Base-by-base conservation (phyloP, 1,140 invertebrate genomes). In the Parapsyche elsis region DNA sequence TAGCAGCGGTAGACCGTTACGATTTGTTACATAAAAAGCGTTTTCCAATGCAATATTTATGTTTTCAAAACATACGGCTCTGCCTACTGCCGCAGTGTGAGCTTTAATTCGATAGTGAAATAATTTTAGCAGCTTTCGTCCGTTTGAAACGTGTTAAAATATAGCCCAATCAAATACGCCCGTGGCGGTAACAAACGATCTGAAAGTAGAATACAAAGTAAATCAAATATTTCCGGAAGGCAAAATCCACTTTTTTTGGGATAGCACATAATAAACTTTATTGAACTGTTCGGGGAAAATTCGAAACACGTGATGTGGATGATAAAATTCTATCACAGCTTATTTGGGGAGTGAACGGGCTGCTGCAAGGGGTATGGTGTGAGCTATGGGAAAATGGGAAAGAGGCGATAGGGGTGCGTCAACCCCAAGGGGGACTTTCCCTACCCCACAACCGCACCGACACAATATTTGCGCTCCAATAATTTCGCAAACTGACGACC, bases 281-380 rank as follows among this genome's bases (percentile, higher is more conserved):
- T 82, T 78, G 81, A 82, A 82, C 81, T 64, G 75, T 53, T 76
- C 45, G 81, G 76, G 75, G 79, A 80, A 82, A 82, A 82, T 80
- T 82, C 81, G 81, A 79, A 75, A 82, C 81, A 82, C 81, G 81
- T 82, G 81, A 82, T 82, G 79, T 77, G 81, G 81, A 78, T 80
- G 79, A 82, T 82, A 82, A 82, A 77, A 78, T 82, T 70, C 75
- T 80, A 80, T 80, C 79, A 80, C 75, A 61, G 78, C 70, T 77
- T 71, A 81, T 80, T 49, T 59, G 24, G 45, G 70, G 78, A 16
- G 14, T n/a, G 49, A 7, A 7, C 7, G 30, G 30, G 30, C 30
- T 38, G 30, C 30, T 38, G 30, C 30, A 7, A n/a, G n/a, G n/a
- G n/a, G n/a, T n/a, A n/a, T n/a, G n/a, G n/a, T n/a, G n/a, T n/a